These are phyloP conservation scores for Arctia plantaginis DNA, from an alignment of 2,888 invertebrate genomes.

Conservation along the genomic window DNA sequence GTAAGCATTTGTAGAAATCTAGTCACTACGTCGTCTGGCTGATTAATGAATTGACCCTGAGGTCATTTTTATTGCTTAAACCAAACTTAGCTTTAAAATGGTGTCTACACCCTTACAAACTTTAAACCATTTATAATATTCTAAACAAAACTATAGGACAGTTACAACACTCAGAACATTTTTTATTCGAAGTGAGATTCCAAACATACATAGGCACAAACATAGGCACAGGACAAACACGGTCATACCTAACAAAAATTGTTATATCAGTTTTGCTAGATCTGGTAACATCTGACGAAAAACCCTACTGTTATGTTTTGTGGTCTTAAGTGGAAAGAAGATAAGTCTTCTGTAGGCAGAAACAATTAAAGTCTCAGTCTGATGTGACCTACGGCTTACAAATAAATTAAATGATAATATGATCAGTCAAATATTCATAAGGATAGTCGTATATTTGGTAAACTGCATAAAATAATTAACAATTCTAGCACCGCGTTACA, in stretches of 20 bases:
- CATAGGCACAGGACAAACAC: no score
- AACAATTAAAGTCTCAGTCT: no score
- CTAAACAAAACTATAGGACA: no score
- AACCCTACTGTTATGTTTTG: no score
- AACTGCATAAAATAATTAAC: background rate
- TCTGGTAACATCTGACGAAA: no score
- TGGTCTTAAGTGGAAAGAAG: no score
- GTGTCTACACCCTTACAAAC: no score
- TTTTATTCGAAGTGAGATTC: no score
- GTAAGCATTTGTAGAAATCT: slow-evolving; percentile 35
- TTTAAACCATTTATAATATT: no score
- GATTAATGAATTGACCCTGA: background rate
- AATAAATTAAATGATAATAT: background rate
- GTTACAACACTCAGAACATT: no score
- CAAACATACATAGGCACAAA: background rate
- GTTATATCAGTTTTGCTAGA: background rate
- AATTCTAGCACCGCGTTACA: background rate
- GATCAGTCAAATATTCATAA: background rate
- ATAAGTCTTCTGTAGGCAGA: no score
- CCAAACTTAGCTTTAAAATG: no score
- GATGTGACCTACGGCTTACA: background rate
- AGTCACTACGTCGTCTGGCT: background rate
- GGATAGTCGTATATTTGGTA: background rate
- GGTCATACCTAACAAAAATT: background rate
- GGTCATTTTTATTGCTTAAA: background rate